These are phyloP conservation scores for Enoplosus armatus DNA, from an alignment of 2,797 vertebrate genomes.

Conservation along the genomic window DNA sequence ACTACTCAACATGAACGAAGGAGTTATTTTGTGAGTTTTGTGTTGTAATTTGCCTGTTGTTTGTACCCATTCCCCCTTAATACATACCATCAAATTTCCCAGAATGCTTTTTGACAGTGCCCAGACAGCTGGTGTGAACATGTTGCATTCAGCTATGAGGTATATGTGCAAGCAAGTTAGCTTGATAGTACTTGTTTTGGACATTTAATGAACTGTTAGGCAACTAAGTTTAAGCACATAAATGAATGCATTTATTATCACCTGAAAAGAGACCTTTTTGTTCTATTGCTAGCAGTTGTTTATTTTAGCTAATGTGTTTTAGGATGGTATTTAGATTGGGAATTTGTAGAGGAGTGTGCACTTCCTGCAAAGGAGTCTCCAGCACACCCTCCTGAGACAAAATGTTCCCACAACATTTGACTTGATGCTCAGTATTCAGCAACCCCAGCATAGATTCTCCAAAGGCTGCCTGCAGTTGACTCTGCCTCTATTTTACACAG, in stretches of 20 bases:
- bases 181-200: background rate
- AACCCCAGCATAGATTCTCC: slow-evolving; percentile 11
- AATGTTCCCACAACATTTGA: slow-evolving; percentile 64
- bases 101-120: background rate
- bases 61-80: background rate
- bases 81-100: background rate
- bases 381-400: slow-evolving; percentile 47
- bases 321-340: slow-evolving; percentile 4
- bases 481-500: slow-evolving; percentile 27
- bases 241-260: background rate
- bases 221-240: background rate
- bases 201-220: background rate
- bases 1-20: background rate
- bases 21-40: background rate
- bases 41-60: background rate
- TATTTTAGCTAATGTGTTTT: slow-evolving; percentile 17
- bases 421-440: slow-evolving; percentile 32
- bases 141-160: background rate
- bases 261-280: background rate
- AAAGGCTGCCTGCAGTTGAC: slow-evolving; percentile 13
- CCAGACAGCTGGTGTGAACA: background rate
- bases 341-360: slow-evolving; percentile 3
- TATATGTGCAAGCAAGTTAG: background rate
- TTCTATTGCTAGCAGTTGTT: slow-evolving; percentile 1
- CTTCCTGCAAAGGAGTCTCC: slow-evolving; percentile 19